These are phyloP conservation scores for Metallyticus violacea DNA, from an alignment of 2,888 invertebrate species.

Conservation along the genomic window DNA sequence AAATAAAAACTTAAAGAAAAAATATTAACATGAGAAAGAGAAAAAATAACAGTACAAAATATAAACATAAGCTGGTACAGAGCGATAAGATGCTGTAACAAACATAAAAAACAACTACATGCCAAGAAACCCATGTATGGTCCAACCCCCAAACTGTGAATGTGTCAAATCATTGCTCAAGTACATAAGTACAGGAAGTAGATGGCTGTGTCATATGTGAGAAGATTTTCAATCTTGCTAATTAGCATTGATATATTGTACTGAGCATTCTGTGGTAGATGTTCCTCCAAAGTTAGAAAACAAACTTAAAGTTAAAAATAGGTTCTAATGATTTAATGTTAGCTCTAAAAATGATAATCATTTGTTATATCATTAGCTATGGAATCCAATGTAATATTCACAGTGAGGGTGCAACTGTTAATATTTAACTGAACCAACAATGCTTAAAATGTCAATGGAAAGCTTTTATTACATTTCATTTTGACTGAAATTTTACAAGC, in stretches of 20 bases:
- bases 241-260: neutral
- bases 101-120: neutral
- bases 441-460: too few species aligned
- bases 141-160: neutral
- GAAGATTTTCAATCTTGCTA: neutral
- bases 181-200: neutral
- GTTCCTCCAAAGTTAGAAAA: neutral
- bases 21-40: neutral
- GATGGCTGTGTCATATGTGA: neutral
- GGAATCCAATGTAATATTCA: neutral
- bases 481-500: too few species aligned
- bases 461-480: too few species aligned
- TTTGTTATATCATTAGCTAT: neutral
- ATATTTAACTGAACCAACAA: too few species aligned
- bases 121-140: neutral
- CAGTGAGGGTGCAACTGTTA: neutral
- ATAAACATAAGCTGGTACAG: neutral
- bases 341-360: neutral
- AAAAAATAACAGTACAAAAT: too few species aligned
- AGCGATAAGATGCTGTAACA: neutral
- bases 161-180: neutral
- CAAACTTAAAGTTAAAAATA: neutral
- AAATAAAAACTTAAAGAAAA: neutral
- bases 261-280: neutral
- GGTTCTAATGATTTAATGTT: neutral